A percentile compares a stretch with the other conserved stretches of the same genome.
phyloP scores from a whole-genome alignment of 2,888 invertebrate genomes.

The Hypercompe scribonia region DNA sequence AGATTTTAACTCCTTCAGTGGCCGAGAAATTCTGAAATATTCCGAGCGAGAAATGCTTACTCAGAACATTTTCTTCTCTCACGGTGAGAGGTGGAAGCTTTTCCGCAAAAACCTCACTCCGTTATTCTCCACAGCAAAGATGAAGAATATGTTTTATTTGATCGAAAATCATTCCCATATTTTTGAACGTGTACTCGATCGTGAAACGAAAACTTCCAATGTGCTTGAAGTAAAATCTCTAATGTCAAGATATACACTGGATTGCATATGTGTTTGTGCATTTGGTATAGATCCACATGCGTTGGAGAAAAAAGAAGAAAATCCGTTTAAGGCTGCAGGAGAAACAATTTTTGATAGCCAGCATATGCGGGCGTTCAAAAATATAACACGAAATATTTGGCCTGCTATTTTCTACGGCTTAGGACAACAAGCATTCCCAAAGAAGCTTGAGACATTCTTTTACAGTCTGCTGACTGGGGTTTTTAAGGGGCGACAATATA shows the following conservation, averaged over 20 bases:
- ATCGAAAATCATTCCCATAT: slow-evolving; percentile 48
- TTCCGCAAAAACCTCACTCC: slow-evolving; percentile 55
- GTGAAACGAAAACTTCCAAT: slow-evolving; percentile 14
- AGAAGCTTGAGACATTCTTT: slow-evolving; percentile 55
- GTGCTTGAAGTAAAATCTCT: slow-evolving; percentile 48
- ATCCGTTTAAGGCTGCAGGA: slow-evolving; percentile 57
- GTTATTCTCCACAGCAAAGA: slow-evolving; percentile 52
- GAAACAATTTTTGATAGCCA: slow-evolving; percentile 52
- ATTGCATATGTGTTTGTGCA: slow-evolving; percentile 56
- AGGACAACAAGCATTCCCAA: slow-evolving; percentile 52
- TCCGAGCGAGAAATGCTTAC: slow-evolving; percentile 46
- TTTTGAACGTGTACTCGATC: slow-evolving; percentile 33
- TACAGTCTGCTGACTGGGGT: slow-evolving; percentile 48
- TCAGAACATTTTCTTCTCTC: slow-evolving; percentile 51
- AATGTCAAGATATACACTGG: slow-evolving; percentile 62
- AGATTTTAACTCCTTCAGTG: slow-evolving; percentile 56
- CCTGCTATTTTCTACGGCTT: slow-evolving; percentile 62
- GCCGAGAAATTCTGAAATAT: slow-evolving; percentile 30
- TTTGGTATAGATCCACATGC: slow-evolving; percentile 16
- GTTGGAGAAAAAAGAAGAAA: slow-evolving; percentile 32
- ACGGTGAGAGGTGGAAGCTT: slow-evolving; percentile 56
- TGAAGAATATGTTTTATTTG: slow-evolving; percentile 58
- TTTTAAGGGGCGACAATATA: slow-evolving; percentile 53
- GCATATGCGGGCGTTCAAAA: slow-evolving; percentile 46
- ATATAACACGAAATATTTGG: slow-evolving; percentile 54